A percentile compares a stretch with the other conserved stretches of the same genome.
phyloP scores from a whole-genome alignment of 2,888 invertebrate species.

The Aphodius sticticus region DNA sequence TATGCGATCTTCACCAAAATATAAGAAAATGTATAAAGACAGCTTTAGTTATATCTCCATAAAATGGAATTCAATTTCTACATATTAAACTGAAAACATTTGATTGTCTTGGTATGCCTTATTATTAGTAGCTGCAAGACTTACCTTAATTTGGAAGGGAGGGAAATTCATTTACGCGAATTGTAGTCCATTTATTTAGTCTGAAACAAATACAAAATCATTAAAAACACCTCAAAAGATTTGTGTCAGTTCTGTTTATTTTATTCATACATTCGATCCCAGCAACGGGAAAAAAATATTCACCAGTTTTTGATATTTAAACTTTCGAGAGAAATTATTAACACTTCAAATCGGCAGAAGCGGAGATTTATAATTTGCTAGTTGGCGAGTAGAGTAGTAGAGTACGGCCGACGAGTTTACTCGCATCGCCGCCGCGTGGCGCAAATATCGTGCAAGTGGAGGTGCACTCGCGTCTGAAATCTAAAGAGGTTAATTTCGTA shows the following conservation, averaged over 20 bases:
- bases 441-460: conserved; percentile 4
- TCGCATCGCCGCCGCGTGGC: neutral
- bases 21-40: no score
- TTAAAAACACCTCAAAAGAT: neutral
- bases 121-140: conserved; percentile 36
- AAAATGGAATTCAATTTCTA: no score
- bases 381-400: neutral
- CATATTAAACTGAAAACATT: neutral
- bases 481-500: conserved; percentile 55
- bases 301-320: neutral
- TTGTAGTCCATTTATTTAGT: conserved; percentile 60
- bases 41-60: no score
- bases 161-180: conserved; percentile 52
- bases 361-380: no score
- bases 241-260: no score
- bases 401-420: neutral
- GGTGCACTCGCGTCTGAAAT: conserved; percentile 44
- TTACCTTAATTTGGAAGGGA: conserved; percentile 57
- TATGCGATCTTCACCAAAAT: no score
- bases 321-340: neutral
- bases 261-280: no score
- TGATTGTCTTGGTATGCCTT: conserved; percentile 8
- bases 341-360: neutral
- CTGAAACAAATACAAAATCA: conserved; percentile 51
- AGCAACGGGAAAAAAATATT: neutral